Evolutionary conservation across 1,140 invertebrate species (phyloP).

Genomic region (Lepidurus apus): DNA sequence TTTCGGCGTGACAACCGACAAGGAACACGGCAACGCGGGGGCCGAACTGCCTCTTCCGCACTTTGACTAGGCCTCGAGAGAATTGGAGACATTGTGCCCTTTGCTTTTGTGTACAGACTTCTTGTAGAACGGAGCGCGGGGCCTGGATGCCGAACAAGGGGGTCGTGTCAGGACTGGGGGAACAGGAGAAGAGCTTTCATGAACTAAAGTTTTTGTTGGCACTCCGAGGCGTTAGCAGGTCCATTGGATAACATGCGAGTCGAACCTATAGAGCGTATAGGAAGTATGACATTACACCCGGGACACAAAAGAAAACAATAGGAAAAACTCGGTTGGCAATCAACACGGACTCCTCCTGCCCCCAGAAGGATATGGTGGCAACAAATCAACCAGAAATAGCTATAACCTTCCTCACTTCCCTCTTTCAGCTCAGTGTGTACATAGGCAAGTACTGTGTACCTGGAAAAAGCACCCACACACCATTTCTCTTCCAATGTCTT

Average conservation of each 20-base stretch:
- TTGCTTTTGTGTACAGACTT: background rate
- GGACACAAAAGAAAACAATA: background rate
- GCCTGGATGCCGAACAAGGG: background rate
- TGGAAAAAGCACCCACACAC: too few relatives aligned
- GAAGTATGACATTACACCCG: conserved; percentile 13
- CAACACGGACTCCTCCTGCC: background rate
- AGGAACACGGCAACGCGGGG: conserved; percentile 1
- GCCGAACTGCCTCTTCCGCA: conserved; percentile 17
- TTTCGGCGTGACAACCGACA: conserved; percentile 20
- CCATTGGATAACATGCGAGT: background rate
- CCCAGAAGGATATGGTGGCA: background rate
- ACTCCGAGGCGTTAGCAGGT: background rate
- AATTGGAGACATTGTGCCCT: background rate
- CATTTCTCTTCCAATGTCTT: too few relatives aligned
- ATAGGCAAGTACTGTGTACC: too few relatives aligned
- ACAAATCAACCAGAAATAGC: background rate
- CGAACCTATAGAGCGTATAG: background rate
- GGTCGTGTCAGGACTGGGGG: background rate
- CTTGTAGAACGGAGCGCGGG: background rate
- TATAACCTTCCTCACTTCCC: background rate
- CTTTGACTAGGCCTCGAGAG: conserved; percentile 20
- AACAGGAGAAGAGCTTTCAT: background rate
- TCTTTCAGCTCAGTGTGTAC: too few relatives aligned
- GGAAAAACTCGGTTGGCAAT: background rate
- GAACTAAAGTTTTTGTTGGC: background rate